Conservation (phyloP, 2,888 invertebrate genomes). For the Archaeoteleia sp. region DNA sequence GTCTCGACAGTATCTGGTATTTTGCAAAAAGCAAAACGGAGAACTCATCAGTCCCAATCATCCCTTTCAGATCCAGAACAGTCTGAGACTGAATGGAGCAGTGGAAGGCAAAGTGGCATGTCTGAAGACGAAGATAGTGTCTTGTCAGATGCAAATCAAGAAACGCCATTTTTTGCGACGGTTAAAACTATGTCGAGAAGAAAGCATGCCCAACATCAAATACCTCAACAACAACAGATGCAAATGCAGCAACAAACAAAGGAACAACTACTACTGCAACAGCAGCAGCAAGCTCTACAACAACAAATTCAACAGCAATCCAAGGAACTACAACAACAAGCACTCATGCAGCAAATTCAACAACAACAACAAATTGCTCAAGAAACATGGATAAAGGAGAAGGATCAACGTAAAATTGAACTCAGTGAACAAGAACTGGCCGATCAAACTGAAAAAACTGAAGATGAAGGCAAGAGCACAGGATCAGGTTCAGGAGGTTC, state of each 20-base stretch:
- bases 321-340: constrained; percentile 60
- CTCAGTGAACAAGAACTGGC: constrained; percentile 79
- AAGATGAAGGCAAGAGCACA: constrained; percentile 79
- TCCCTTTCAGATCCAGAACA: constrained; percentile 84
- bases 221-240: constrained; percentile 55
- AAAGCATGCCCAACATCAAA: constrained; percentile 53
- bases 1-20: constrained; percentile 90
- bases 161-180: constrained; percentile 80
- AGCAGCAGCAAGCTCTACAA: constrained; percentile 65
- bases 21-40: constrained; percentile 88
- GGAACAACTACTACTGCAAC: constrained; percentile 57
- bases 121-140: constrained; percentile 84
- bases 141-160: constrained; percentile 82
- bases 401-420: constrained; percentile 77
- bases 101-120: constrained; percentile 81
- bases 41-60: constrained; percentile 79
- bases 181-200: constrained; percentile 75
- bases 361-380: constrained; percentile 61
- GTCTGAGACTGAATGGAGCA: constrained; percentile 84
- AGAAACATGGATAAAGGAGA: constrained; percentile 76
- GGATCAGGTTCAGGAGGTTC: constrained; percentile 79
- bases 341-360: constrained; percentile 66
- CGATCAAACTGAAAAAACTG: constrained; percentile 77
- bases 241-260: constrained; percentile 67
- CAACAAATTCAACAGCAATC: constrained; percentile 68